Conservation (phyloP, 1,140 invertebrate genomes). For the Globodera ellingtonae region DNA sequence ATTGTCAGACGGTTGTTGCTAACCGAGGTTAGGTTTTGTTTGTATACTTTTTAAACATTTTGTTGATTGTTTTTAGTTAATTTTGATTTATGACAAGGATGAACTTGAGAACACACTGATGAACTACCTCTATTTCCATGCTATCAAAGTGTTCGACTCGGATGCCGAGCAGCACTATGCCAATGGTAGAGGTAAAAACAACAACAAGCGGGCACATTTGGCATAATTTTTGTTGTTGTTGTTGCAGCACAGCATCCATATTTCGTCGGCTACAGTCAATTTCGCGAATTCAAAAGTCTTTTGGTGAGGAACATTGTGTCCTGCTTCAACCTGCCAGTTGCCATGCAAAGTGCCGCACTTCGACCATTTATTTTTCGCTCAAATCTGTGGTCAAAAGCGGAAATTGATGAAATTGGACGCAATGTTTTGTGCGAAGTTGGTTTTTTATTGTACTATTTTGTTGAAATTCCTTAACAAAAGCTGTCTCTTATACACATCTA, state of each 20-base stretch:
- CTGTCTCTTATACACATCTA: too few relatives aligned
- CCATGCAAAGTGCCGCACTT: conserved; percentile 4
- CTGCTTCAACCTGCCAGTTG: conserved; percentile 10
- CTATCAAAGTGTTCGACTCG: conserved; percentile 12
- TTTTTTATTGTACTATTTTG: neutral
- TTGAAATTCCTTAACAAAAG: neutral
- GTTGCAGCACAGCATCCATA: conserved; percentile 18
- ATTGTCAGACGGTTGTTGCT: neutral
- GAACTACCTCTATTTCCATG: conserved; percentile 23
- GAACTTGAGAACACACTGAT: neutral
- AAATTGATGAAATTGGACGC: neutral
- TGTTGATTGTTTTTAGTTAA: neutral
- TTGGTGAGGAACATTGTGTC: conserved; percentile 1
- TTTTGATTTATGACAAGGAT: conserved; percentile 15
- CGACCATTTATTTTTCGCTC: conserved; percentile 3
- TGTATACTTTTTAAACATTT: neutral
- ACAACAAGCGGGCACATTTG: too few relatives aligned
- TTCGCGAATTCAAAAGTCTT: conserved; percentile 1
- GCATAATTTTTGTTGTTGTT: too few relatives aligned
- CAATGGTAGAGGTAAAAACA: neutral
- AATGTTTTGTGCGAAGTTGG: neutral
- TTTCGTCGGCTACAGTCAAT: neutral
- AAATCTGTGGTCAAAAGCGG: neutral
- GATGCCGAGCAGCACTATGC: conserved; percentile 18
- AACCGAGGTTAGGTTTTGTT: neutral